Evolutionary conservation across 2,113 vertebrate species (phyloP).

Genomic region (Sinosuthora webbiana): DNA sequence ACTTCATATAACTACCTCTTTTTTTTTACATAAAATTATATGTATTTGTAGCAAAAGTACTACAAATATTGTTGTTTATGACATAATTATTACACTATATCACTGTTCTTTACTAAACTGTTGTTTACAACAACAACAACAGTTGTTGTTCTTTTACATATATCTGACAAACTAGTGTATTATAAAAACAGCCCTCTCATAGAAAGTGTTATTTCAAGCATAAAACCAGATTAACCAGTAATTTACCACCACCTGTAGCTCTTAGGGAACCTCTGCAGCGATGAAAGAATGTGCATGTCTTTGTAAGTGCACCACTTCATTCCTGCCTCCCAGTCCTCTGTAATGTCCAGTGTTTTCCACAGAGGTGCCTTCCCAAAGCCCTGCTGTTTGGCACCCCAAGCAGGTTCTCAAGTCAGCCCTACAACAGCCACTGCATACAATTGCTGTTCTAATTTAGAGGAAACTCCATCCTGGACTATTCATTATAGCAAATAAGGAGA

Average conservation of each 20-base stretch:
- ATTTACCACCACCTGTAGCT: background rate
- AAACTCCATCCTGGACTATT: background rate
- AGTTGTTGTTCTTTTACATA: background rate
- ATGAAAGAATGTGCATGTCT: background rate
- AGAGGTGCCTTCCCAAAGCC: background rate
- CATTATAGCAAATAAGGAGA: background rate
- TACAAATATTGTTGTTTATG: background rate
- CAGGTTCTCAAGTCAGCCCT: background rate
- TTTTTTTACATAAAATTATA: background rate
- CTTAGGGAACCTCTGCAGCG: background rate
- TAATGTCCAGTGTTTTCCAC: background rate
- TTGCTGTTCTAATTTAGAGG: conserved; percentile 24
- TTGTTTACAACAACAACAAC: background rate
- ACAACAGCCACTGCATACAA: background rate
- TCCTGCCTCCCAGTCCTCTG: background rate
- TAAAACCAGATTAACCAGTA: background rate
- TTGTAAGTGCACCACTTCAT: background rate
- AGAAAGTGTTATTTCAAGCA: background rate
- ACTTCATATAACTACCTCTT: background rate
- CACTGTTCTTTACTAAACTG: background rate
- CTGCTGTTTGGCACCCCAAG: background rate
- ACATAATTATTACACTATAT: background rate
- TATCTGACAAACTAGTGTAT: background rate
- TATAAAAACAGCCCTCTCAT: background rate
- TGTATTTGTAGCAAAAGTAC: background rate